Base-by-base conservation (phyloP, 2,113 vertebrate species). In the Penelope pileata region DNA sequence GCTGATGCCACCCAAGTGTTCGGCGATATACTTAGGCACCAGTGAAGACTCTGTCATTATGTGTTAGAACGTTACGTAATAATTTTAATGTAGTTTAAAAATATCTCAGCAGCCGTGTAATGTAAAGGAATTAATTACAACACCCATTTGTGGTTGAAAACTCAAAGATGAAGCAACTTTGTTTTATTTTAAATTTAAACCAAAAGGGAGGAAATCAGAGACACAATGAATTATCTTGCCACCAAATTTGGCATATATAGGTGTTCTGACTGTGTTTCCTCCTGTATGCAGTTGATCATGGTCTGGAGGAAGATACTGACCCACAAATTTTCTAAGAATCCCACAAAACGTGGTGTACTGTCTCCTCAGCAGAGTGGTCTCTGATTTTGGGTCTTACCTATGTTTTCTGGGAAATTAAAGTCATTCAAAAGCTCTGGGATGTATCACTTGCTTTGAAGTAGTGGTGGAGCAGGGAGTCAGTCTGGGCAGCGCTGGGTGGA, bases 1-100 rank as follows among this genome's bases (percentile, higher is more conserved):
- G 88, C 92, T 96, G 93, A 95, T 95, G 91, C 91, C 94, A 96
- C 83, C 88, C 95, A 96, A 92, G 93, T 94, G 72, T 58, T 89
- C 70, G 48, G 76, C 48, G 91, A 69, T 86, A 45, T 72, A 42
- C 56, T 85, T 6, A 87, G 56, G 67, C 86, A 87, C 53, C 62
- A 75, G 63, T 54, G 53, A 83, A 78, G 75, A 88, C 66, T 94
- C 83, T 90, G 86, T 95, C 92, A 93, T 95, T 87, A 81, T 81
- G 88, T 96, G 81, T 95, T 91, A 96, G 83, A 92, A 68, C 66
- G 69, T 96, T 92, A 94, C 11, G 9, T 67, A 97, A 97, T 91
- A 82, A 90, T 76, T 95, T 86, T 82, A 85, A 88, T 92, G 75
- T 77, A 92, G 76, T 88, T 87, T 89, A 93, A 90, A 96, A 96